A percentile compares a stretch with the other conserved stretches of the same genome.
phyloP scores from a whole-genome alignment of 2,113 vertebrate genomes.

The Coptodon rendalli region DNA sequence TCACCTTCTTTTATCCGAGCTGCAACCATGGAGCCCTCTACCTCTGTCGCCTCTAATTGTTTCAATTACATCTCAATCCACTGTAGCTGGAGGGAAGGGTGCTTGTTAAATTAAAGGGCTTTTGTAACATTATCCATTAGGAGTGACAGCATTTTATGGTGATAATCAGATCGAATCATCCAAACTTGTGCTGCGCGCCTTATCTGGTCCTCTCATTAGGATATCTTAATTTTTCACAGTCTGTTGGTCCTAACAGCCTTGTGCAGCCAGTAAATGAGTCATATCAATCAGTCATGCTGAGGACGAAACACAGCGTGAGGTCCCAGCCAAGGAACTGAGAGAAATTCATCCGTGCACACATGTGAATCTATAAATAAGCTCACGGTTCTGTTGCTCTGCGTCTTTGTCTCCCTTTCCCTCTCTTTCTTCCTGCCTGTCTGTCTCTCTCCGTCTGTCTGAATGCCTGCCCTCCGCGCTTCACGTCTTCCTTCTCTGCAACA shows the following conservation, averaged over 20 bases:
- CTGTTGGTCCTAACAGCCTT: conserved; percentile 46
- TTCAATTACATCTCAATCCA: conserved; percentile 73
- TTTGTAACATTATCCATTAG: conserved; percentile 71
- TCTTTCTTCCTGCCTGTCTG: neutral
- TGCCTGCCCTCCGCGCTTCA: neutral
- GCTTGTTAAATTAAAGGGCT: conserved; percentile 64
- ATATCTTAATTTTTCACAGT: conserved; percentile 69
- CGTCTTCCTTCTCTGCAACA: conserved; percentile 38
- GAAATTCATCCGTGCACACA: conserved; percentile 36
- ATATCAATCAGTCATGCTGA: conserved; percentile 62
- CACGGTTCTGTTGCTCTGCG: conserved; percentile 4
- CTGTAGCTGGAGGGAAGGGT: conserved; percentile 66
- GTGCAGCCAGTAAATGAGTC: conserved; percentile 58
- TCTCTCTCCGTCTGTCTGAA: neutral
- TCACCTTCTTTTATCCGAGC: conserved; percentile 23
- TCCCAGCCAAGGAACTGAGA: conserved; percentile 20
- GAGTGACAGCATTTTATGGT: conserved; percentile 67
- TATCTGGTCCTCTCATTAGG: conserved; percentile 66
- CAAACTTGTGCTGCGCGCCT: conserved; percentile 58
- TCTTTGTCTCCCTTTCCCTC: conserved; percentile 33
- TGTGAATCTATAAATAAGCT: conserved; percentile 58
- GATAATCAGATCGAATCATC: conserved; percentile 70
- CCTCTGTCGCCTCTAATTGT: conserved; percentile 62
- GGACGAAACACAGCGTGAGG: conserved; percentile 49
- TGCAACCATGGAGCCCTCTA: conserved; percentile 23